phyloP scores from a whole-genome alignment of 1,140 invertebrate species.

The Drosophila nebulosa region DNA sequence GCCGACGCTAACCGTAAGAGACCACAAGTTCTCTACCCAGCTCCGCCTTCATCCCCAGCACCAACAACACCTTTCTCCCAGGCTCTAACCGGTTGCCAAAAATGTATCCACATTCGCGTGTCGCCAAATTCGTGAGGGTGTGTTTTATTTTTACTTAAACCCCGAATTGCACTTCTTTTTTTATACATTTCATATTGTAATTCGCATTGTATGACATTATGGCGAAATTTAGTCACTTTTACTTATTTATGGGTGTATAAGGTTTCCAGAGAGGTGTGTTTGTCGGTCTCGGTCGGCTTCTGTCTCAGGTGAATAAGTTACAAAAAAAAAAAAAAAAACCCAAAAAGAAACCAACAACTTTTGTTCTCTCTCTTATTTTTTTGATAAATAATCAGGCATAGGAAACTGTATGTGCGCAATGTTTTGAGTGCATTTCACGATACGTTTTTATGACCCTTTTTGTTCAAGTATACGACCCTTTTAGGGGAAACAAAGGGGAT shows the following conservation, averaged over 20 bases:
- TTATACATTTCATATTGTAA: conserved; percentile 3
- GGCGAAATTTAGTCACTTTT: conserved; percentile 36
- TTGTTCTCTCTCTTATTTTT: not conserved
- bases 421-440: conserved; percentile 26
- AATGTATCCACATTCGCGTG: conserved; percentile 22
- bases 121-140: conserved; percentile 12
- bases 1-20: not conserved
- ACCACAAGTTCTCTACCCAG: not conserved
- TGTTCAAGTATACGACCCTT: conserved; percentile 23
- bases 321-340: too few relatives aligned
- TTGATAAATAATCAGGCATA: not conserved
- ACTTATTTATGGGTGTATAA: conserved; percentile 40
- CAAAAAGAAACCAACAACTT: not conserved
- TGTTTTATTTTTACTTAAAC: conserved; percentile 12
- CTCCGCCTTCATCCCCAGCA: not conserved
- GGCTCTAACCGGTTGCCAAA: conserved; percentile 23
- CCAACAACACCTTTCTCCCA: not conserved
- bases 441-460: conserved; percentile 21
- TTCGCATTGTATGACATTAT: conserved; percentile 47
- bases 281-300: conserved; percentile 29
- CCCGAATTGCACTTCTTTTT: conserved; percentile 2
- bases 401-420: conserved; percentile 20
- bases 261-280: conserved; percentile 48
- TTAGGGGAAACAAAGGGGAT: not conserved
- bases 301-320: conserved; percentile 10